Evolutionary conservation across 1,140 invertebrate genomes (phyloP).

Genomic region (Zaprionus ornatus): DNA sequence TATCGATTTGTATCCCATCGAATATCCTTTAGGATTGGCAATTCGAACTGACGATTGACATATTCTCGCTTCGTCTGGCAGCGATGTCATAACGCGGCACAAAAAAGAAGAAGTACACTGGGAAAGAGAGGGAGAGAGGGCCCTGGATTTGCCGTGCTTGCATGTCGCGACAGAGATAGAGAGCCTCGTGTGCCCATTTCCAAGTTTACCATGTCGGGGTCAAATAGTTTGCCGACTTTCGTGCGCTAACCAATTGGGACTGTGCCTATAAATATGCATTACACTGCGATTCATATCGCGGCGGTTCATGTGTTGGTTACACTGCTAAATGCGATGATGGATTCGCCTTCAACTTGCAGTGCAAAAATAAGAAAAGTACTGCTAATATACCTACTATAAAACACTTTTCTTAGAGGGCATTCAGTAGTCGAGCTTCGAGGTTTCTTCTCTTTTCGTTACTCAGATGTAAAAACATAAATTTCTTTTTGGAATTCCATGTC

Average conservation of each 20-base stretch:
- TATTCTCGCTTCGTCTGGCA: slow-evolving; percentile 24
- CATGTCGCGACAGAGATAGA: slow-evolving; percentile 59
- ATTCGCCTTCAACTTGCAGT: not conserved
- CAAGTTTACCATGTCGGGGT: slow-evolving; percentile 82
- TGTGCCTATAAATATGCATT: slow-evolving; percentile 61
- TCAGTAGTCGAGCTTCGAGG: not conserved
- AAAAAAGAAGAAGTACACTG: slow-evolving; percentile 3
- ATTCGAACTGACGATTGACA: slow-evolving; percentile 21
- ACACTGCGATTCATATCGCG: slow-evolving; percentile 45
- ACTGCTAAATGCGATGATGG: not conserved
- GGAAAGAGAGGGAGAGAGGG: not conserved
- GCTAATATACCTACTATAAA: not conserved
- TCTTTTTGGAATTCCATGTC: slow-evolving; percentile 61
- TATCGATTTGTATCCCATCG: slow-evolving; percentile 15
- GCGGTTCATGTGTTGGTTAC: slow-evolving; percentile 11
- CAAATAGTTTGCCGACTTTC: slow-evolving; percentile 69
- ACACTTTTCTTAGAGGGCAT: not conserved
- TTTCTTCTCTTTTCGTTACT: slow-evolving; percentile 9
- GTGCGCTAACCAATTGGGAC: slow-evolving; percentile 70
- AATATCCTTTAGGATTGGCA: slow-evolving; percentile 47
- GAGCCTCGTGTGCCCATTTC: slow-evolving; percentile 75
- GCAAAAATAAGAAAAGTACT: not conserved
- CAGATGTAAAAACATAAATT: not conserved
- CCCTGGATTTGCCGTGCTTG: slow-evolving; percentile 16
- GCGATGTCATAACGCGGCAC: slow-evolving; percentile 63